Conservation (phyloP, 2,113 vertebrate species). For the Dolichallabes microphthalmus region DNA sequence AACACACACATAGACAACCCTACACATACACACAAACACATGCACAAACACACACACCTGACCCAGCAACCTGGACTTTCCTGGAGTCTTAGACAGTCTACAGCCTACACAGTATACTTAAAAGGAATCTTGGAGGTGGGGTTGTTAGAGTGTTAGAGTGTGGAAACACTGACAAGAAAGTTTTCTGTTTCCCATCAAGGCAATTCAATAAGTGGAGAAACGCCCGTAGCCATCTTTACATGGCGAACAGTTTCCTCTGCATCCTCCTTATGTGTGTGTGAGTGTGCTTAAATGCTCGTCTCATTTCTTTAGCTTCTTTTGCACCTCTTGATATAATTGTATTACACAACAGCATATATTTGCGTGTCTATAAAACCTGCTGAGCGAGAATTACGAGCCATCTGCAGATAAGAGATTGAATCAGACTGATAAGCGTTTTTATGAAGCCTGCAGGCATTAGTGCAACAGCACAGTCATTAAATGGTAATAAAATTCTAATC, state of each 20-base stretch:
- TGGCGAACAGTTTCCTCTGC: background rate
- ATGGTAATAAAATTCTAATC: constrained; percentile 15
- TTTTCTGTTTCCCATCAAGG: constrained; percentile 16
- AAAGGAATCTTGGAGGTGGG: constrained; percentile 54
- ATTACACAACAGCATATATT: constrained; percentile 42
- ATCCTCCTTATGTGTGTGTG: background rate
- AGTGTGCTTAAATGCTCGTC: constrained; percentile 8
- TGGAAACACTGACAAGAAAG: constrained; percentile 50
- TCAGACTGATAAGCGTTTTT: constrained; percentile 29
- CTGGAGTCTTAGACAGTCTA: constrained; percentile 55
- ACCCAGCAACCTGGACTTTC: constrained; percentile 19
- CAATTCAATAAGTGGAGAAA: constrained; percentile 29
- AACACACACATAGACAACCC: constrained; percentile 17
- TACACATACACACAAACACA: background rate
- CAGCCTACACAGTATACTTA: constrained; percentile 52
- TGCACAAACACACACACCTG: constrained; percentile 18
- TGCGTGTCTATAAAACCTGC: constrained; percentile 49
- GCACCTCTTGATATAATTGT: constrained; percentile 18
- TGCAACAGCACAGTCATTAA: constrained; percentile 47
- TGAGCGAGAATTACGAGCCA: constrained; percentile 45
- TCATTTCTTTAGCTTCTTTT: constrained; percentile 4
- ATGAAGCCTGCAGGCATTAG: constrained; percentile 45
- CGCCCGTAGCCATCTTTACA: constrained; percentile 5
- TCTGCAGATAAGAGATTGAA: constrained; percentile 29
- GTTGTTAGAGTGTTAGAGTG: constrained; percentile 52